phyloP scores from a whole-genome alignment of 2,888 invertebrate genomes.

The Calliscelio sp. region DNA sequence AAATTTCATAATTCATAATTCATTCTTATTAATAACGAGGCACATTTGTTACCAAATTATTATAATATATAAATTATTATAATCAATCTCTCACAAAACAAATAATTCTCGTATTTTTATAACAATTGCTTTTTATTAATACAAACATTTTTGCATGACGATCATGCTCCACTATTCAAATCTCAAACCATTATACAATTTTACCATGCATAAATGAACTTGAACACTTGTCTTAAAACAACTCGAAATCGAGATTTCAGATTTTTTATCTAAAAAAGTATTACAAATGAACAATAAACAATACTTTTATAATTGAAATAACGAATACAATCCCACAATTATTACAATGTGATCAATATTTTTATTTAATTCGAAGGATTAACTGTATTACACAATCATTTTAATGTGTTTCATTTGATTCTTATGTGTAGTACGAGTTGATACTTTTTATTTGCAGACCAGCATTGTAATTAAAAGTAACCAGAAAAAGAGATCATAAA shows the following conservation, averaged over 20 bases:
- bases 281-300: neutral
- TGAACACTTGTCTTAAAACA: too few relatives aligned
- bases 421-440: slow-evolving; percentile 3
- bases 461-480: slow-evolving; percentile 5
- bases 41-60: slow-evolving; percentile 35
- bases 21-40: slow-evolving; percentile 21
- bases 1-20: slow-evolving; percentile 32
- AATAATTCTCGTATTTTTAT: slow-evolving; percentile 53
- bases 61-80: too few relatives aligned
- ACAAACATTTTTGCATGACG: slow-evolving; percentile 12
- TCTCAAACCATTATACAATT: slow-evolving; percentile 30
- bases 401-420: slow-evolving; percentile 7
- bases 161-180: slow-evolving; percentile 8
- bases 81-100: slow-evolving; percentile 16
- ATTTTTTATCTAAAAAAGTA: too few relatives aligned
- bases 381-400: too few relatives aligned
- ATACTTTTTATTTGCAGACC: slow-evolving; percentile 7
- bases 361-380: too few relatives aligned
- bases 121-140: slow-evolving; percentile 47
- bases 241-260: too few relatives aligned
- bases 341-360: too few relatives aligned
- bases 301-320: neutral
- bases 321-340: too few relatives aligned
- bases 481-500: slow-evolving; percentile 18
- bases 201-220: too few relatives aligned